Evolutionary conservation across 2,888 invertebrate species (phyloP).

Genomic region (Drepanosiphum platanoidis): DNA sequence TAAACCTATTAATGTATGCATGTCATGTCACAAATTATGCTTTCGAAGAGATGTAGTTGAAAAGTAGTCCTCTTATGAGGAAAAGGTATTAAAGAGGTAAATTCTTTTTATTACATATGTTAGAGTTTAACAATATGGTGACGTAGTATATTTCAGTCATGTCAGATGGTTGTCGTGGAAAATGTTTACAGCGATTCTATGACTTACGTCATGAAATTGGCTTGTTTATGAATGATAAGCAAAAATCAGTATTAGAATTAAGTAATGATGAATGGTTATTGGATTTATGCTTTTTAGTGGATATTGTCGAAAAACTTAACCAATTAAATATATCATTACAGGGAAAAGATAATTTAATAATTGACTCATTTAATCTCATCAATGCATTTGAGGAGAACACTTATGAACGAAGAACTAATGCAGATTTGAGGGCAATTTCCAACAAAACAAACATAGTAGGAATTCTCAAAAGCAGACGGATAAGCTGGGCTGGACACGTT

Average conservation of each 20-base stretch:
- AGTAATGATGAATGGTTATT: background rate
- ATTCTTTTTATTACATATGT: no score
- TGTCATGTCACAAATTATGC: conserved; percentile 33
- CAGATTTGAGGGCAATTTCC: background rate
- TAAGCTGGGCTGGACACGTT: background rate
- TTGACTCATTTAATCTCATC: conserved; percentile 2
- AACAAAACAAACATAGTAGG: background rate
- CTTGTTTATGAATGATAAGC: conserved; percentile 16
- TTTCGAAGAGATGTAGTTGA: conserved; percentile 42
- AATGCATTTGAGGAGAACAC: conserved; percentile 25
- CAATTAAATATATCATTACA: conserved; percentile 36
- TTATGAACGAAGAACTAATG: background rate
- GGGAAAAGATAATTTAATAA: conserved; percentile 24
- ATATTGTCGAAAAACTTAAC: conserved; percentile 28
- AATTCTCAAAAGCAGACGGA: background rate
- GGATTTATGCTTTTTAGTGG: conserved; percentile 36
- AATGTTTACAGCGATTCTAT: conserved; percentile 21
- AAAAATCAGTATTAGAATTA: conserved; percentile 6
- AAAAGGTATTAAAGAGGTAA: no score
- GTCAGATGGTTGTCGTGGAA: no score
- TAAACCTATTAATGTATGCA: conserved; percentile 26
- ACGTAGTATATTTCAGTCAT: no score
- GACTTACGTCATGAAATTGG: conserved; percentile 2
- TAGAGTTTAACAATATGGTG: no score
- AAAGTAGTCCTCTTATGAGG: no score